Evolutionary conservation across 2,113 vertebrate species (phyloP).

Genomic region (Macroglossus sobrinus): DNA sequence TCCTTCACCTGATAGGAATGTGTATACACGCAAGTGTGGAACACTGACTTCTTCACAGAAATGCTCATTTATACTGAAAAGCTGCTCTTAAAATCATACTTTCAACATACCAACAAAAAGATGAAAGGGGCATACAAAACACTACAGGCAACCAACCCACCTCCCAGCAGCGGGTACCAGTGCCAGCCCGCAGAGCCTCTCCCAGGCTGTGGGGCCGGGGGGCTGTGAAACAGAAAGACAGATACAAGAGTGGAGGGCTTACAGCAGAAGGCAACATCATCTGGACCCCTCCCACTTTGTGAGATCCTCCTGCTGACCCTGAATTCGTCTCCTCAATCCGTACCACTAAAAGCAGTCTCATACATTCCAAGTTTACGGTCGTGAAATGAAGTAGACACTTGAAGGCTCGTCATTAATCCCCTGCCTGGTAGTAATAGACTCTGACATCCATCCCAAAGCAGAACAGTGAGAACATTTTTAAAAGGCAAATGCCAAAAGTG

Average conservation of each 20-base stretch:
- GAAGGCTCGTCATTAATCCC: neutral
- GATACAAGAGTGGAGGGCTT: neutral
- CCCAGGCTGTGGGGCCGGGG: neutral
- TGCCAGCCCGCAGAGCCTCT: rapidly evolving
- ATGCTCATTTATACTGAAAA: neutral
- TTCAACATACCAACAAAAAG: neutral
- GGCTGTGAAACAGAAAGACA: neutral
- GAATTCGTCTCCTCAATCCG: neutral
- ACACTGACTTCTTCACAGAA: neutral
- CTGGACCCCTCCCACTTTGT: neutral
- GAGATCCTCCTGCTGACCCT: neutral
- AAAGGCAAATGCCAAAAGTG: neutral
- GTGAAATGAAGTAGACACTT: neutral
- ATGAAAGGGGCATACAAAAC: neutral
- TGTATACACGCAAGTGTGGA: neutral
- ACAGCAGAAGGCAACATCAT: neutral
- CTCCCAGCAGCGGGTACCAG: neutral
- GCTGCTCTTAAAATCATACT: neutral
- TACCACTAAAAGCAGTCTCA: neutral
- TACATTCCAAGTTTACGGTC: neutral
- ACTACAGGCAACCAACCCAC: neutral
- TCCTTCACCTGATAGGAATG: neutral
- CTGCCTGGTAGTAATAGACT: neutral
- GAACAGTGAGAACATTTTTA: neutral
- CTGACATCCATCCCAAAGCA: neutral